Percentiles rank a stretch among this genome's conserved stretches.
Evolutionary conservation across 1,140 invertebrate species (phyloP).

Genomic region (Lasioglossum albipes): DNA sequence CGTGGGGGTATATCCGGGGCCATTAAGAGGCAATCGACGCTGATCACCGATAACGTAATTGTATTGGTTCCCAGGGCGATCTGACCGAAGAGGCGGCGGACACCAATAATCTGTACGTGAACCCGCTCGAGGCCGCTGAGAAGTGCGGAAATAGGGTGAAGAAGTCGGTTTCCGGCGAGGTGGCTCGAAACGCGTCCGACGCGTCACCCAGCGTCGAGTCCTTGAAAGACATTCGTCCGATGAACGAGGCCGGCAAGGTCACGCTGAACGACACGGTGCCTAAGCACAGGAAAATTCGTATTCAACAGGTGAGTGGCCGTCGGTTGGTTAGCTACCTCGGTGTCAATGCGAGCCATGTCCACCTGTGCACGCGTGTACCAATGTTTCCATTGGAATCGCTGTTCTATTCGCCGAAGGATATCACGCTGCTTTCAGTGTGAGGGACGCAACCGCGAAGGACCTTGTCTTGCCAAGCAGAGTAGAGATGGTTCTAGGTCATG

Average conservation of each 20-base stretch:
- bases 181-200: conserved; percentile 79
- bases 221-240: conserved; percentile 67
- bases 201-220: conserved; percentile 73
- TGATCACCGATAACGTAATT: background rate
- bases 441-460: background rate
- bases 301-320: conserved; percentile 85
- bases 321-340: too few relatives aligned
- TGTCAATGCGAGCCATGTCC: too few relatives aligned
- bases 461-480: background rate
- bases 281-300: conserved; percentile 92
- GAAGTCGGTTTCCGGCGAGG: conserved; percentile 89
- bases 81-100: conserved; percentile 86
- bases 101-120: conserved; percentile 93
- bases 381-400: background rate
- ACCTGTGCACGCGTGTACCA: background rate
- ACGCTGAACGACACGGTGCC: conserved; percentile 86
- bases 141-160: conserved; percentile 81
- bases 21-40: background rate
- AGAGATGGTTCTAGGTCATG: too few relatives aligned
- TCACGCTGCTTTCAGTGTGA: conserved; percentile 6
- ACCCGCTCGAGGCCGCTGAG: conserved; percentile 87
- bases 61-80: conserved; percentile 82
- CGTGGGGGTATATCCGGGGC: too few relatives aligned
- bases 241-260: conserved; percentile 78
- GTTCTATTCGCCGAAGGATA: background rate